These are phyloP conservation scores for Gallinago media DNA, from an alignment of 2,113 vertebrate species.

Conservation along the genomic window DNA sequence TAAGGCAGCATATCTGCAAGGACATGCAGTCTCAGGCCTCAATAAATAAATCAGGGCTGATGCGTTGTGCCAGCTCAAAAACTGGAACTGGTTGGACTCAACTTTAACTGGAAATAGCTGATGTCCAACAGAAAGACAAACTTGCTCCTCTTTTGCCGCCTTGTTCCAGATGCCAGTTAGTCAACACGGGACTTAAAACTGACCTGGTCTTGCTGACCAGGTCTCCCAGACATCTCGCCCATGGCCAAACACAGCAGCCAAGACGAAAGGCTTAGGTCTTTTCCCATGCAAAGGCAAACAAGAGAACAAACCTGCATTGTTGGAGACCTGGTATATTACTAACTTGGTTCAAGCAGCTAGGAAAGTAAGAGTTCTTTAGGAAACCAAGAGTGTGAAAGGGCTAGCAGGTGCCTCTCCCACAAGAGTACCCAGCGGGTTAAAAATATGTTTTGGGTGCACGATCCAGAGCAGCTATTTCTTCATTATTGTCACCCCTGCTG, in stretches of 20 bases:
- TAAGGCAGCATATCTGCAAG: not conserved
- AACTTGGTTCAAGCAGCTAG: not conserved
- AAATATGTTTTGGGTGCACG: rapidly evolving
- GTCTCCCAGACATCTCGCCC: not conserved
- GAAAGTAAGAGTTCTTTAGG: not conserved
- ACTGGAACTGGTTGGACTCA: not conserved
- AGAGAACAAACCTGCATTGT: not conserved
- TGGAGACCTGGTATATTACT: not conserved
- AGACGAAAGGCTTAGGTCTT: not conserved
- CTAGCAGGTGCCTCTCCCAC: not conserved
- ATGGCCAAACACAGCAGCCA: not conserved
- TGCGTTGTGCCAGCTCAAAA: not conserved
- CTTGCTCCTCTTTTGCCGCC: not conserved
- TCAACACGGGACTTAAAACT: not conserved
- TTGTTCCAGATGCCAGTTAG: not conserved
- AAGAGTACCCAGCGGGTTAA: not conserved
- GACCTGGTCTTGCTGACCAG: not conserved
- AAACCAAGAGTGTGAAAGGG: not conserved
- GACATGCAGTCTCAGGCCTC: not conserved
- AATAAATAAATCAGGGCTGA: not conserved
- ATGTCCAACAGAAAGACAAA: not conserved
- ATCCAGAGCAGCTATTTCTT: not conserved
- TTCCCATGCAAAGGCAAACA: not conserved
- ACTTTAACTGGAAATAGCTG: not conserved
- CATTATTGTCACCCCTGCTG: not conserved